Percentiles rank a stretch among this genome's conserved stretches.
These are phyloP conservation scores for Microplitis deprimator DNA, from an alignment of 2,888 invertebrate species.

Conservation along the genomic window DNA sequence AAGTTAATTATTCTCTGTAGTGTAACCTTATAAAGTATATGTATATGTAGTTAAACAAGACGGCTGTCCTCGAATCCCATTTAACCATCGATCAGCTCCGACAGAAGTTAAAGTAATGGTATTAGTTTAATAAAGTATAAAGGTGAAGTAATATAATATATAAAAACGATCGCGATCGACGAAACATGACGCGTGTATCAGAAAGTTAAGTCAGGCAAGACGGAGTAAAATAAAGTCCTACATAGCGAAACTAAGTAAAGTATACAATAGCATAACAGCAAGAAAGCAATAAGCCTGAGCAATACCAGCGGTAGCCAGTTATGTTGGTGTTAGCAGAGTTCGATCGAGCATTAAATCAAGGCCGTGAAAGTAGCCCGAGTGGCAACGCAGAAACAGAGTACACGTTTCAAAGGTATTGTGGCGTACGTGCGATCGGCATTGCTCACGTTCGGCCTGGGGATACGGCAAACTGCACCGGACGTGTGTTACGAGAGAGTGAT, in stretches of 20 bases:
- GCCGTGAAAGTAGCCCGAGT: constrained; percentile 51
- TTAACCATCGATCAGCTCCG: background rate
- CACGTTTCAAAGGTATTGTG: constrained; percentile 33
- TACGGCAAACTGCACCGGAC: constrained; percentile 37
- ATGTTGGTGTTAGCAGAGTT: constrained; percentile 39
- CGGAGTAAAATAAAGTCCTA: background rate
- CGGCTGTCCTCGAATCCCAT: background rate
- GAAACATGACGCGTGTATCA: constrained; percentile 12
- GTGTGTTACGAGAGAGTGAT: constrained; percentile 31
- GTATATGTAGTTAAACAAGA: background rate
- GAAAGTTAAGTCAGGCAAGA: background rate
- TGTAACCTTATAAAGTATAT: background rate
- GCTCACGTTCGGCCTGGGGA: constrained; percentile 33
- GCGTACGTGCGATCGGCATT: constrained; percentile 35
- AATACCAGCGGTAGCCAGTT: constrained; percentile 17
- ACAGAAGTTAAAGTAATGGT: background rate
- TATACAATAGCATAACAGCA: background rate
- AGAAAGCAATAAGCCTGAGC: background rate
- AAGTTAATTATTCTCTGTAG: background rate
- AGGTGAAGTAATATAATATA: background rate
- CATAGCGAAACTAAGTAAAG: background rate
- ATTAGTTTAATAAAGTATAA: background rate
- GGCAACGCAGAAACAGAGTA: constrained; percentile 38
- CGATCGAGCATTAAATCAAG: constrained; percentile 52
- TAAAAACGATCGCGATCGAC: background rate